phyloP scores from a whole-genome alignment of 2,888 invertebrate genomes.

The Caenorhabditis sp. region DNA sequence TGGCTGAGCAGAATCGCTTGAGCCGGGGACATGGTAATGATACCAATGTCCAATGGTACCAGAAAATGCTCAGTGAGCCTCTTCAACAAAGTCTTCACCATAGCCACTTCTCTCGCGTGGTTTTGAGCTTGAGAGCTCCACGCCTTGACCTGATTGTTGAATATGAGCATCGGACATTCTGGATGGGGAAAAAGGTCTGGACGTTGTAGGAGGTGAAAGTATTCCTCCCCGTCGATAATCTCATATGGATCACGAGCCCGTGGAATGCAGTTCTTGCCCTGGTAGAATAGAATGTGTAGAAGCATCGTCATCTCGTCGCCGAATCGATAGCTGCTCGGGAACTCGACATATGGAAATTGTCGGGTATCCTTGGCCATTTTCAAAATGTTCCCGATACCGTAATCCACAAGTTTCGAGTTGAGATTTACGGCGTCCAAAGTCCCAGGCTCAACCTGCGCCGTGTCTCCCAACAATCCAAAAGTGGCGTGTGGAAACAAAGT shows the following conservation, averaged over 20 bases:
- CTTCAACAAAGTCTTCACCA: background rate
- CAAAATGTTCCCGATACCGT: conserved; percentile 26
- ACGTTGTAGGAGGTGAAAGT: background rate
- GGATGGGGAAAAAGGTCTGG: conserved; percentile 6
- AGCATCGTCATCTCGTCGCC: too few relatives aligned
- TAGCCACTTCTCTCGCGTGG: background rate
- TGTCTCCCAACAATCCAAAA: conserved; percentile 21
- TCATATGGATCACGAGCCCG: background rate
- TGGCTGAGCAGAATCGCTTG: conserved; percentile 28
- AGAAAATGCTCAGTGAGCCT: background rate
- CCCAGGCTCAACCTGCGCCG: background rate
- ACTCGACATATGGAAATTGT: background rate
- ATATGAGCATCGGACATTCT: background rate
- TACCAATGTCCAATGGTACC: background rate
- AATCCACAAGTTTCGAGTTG: conserved; percentile 2
- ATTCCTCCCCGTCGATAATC: background rate
- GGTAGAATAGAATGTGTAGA: too few relatives aligned
- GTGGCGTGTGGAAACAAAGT: background rate
- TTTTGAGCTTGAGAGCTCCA: background rate
- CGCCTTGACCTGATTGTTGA: background rate
- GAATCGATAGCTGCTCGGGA: conserved; percentile 6
- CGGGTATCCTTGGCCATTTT: background rate
- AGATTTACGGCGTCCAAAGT: background rate
- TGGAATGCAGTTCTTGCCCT: too few relatives aligned
- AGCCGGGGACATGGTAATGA: conserved; percentile 27